These are phyloP conservation scores for Saxicola maurus DNA, from an alignment of 2,797 vertebrate genomes.

Conservation along the genomic window DNA sequence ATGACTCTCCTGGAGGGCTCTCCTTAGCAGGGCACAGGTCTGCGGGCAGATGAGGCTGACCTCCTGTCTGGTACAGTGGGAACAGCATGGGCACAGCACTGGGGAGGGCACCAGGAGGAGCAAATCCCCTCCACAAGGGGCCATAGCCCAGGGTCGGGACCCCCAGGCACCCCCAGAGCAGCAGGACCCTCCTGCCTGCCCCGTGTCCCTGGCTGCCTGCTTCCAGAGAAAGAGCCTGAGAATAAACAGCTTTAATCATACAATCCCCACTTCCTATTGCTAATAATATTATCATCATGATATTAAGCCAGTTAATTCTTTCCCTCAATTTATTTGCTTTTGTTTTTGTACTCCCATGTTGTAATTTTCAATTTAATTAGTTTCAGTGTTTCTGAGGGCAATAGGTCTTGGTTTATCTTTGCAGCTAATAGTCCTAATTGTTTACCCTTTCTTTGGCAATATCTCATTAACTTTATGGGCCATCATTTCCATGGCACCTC, in stretches of 20 bases:
- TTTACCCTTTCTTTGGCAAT: constrained; percentile 67
- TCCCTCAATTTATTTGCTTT: constrained; percentile 39
- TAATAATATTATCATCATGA: constrained; percentile 59
- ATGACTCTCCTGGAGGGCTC: constrained; percentile 42
- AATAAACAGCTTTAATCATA: constrained; percentile 49
- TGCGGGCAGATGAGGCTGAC: not conserved
- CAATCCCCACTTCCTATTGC: constrained; percentile 9
- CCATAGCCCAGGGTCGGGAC: accelerated
- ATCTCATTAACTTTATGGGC: constrained; percentile 77
- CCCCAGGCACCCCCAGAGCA: accelerated
- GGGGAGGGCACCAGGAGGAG: accelerated
- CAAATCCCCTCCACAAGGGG: accelerated
- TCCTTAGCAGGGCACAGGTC: not conserved
- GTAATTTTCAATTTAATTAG: constrained; percentile 77
- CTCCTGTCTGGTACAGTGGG: accelerated
- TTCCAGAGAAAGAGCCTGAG: not conserved
- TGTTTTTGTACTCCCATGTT: constrained; percentile 50
- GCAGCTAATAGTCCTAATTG: constrained; percentile 72
- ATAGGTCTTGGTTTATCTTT: constrained; percentile 66
- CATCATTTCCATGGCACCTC: constrained; percentile 46
- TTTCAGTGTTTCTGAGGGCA: constrained; percentile 59
- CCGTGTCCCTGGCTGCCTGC: accelerated
- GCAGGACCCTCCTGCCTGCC: not conserved
- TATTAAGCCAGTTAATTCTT: constrained; percentile 67
- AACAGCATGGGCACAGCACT: accelerated